Evolutionary conservation across 1,140 invertebrate genomes (phyloP).

Genomic region (Paraescarpia echinospica): DNA sequence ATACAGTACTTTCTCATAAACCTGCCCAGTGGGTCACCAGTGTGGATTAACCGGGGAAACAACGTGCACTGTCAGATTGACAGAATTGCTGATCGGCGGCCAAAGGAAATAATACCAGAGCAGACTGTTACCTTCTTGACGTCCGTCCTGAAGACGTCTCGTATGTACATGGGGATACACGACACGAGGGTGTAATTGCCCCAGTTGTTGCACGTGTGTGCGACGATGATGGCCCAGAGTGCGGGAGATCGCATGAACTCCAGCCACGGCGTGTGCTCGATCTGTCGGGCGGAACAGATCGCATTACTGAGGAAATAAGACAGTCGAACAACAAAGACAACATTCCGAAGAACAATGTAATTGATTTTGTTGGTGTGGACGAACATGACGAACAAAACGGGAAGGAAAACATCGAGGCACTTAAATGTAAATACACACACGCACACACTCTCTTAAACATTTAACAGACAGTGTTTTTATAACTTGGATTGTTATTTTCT

Average conservation of each 20-base stretch:
- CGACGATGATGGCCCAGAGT: slow-evolving; percentile 31
- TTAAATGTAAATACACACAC: neutral
- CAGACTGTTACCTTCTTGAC: slow-evolving; percentile 18
- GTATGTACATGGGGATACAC: slow-evolving; percentile 28
- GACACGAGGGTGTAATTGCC: slow-evolving; percentile 29
- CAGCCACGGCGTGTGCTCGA: slow-evolving; percentile 29
- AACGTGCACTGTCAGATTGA: neutral
- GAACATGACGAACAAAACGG: no score
- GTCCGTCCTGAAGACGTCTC: slow-evolving; percentile 27
- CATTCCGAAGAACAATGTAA: no score
- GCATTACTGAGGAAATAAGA: neutral
- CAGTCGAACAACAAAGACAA: no score
- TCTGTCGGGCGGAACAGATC: neutral
- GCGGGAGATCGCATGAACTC: slow-evolving; percentile 30
- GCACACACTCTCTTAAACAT: neutral
- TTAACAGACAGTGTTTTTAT: no score
- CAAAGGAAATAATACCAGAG: neutral
- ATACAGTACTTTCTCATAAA: no score
- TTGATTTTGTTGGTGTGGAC: no score
- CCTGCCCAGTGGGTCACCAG: no score
- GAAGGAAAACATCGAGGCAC: neutral
- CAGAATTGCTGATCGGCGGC: neutral
- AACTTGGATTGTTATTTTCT: no score
- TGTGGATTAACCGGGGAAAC: no score
- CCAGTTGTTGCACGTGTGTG: slow-evolving; percentile 30